Conservation (phyloP, 2,888 invertebrate genomes). For the Carabus problematicus region DNA sequence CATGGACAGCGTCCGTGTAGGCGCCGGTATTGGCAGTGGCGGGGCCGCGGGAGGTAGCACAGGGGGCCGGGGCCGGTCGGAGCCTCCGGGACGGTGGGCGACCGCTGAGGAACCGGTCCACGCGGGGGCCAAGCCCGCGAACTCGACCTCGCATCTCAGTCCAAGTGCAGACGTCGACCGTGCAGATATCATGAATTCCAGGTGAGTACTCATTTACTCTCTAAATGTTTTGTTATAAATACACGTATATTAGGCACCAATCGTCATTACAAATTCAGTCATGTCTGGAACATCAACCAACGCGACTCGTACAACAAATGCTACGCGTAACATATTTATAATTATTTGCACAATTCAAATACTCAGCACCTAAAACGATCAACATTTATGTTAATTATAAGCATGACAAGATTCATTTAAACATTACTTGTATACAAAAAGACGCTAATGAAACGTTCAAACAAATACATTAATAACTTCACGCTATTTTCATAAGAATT, state of each 20-base stretch:
- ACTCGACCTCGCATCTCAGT: constrained; percentile 57
- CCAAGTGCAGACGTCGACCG: constrained; percentile 56
- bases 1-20: constrained; percentile 41
- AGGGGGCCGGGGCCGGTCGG: constrained; percentile 51
- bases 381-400: too few relatives aligned
- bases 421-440: too few relatives aligned
- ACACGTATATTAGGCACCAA: neutral
- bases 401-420: too few relatives aligned
- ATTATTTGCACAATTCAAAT: too few relatives aligned
- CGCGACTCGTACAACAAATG: too few relatives aligned
- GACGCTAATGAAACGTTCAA: too few relatives aligned
- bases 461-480: too few relatives aligned
- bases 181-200: constrained; percentile 43
- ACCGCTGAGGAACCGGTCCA: constrained; percentile 49
- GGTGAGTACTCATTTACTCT: constrained; percentile 44
- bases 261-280: neutral
- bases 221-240: constrained; percentile 2
- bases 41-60: constrained; percentile 26
- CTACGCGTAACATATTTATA: too few relatives aligned
- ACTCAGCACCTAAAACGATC: too few relatives aligned
- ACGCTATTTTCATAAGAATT: too few relatives aligned
- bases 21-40: constrained; percentile 12
- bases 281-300: neutral
- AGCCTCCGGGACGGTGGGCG: constrained; percentile 50
- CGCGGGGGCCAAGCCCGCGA: constrained; percentile 53